Base-by-base conservation (phyloP, 2,888 invertebrate species). In the Mamestra brassicae region DNA sequence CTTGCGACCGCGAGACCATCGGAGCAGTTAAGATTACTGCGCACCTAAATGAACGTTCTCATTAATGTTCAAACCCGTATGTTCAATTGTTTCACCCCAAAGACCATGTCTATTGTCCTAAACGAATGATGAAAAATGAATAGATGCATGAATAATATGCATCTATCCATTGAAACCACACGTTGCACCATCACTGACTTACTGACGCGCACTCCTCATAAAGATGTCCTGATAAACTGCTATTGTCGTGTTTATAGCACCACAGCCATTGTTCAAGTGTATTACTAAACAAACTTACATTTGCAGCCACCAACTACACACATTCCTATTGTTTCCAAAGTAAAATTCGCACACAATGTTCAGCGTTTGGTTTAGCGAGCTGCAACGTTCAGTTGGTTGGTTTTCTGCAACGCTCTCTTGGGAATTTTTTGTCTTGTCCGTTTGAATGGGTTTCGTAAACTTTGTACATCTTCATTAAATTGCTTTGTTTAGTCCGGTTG, bases 141-240 rank as follows among this genome's bases (percentile, higher is more conserved):
- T n/a, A n/a, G n/a, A n/a, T n/a, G n/a, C n/a, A n/a, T n/a, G n/a
- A n/a, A n/a, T n/a, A n/a, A n/a, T n/a, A 62, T 47, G 13, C 60
- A 63, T 45, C 42, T 54, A 69, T 75, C 36, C 58, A 75, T 72
- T 70, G 42, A 50, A 61, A n/a, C 26, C 63, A 58, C 57, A 17
- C 57, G 42, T 83, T 85, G 70, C 83, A 69, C 34, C 76, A 85
- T 74, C 38, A 80, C 71, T 58, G 63, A 55, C 71, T 62, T 64
- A 82, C 66, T 80, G 73, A 80, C 78, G 78, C 78, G 68, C 81
- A 62, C 75, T 61, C 73, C 63, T 76, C 82, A 83, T 86, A 78
- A 80, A 85, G 78, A 85, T 86, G 72, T 76, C 76, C 67, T 64
- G 85, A 85, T 86, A 85, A 85, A 83, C 67, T 71, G 62, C 85